phyloP scores from a whole-genome alignment of 2,113 vertebrate genomes.

The Rhinoptilus africanus region DNA sequence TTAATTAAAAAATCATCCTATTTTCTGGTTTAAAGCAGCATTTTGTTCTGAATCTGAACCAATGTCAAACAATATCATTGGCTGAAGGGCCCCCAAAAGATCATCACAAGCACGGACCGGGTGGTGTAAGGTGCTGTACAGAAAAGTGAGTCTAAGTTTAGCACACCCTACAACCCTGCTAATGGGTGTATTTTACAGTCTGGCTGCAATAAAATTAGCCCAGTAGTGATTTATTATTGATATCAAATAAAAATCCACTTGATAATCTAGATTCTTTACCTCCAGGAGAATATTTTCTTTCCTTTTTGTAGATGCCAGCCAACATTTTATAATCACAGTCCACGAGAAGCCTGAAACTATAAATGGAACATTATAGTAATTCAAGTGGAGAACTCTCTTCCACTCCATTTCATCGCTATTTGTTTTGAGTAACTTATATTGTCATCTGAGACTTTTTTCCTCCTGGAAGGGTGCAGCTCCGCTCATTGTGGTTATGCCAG shows the following conservation, averaged over 20 bases:
- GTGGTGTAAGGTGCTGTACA: neutral
- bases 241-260: slow-evolving; percentile 50
- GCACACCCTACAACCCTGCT: neutral
- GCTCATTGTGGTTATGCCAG: slow-evolving; percentile 39
- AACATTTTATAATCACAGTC: neutral
- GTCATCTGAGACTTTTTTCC: slow-evolving; percentile 44
- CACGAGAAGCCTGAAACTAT: neutral
- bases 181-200: neutral
- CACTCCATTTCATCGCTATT: slow-evolving; percentile 26
- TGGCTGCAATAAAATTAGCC: neutral
- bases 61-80: neutral
- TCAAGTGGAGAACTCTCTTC: slow-evolving; percentile 11
- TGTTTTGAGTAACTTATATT: slow-evolving; percentile 43
- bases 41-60: neutral
- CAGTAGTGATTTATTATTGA: slow-evolving; percentile 45
- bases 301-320: slow-evolving; percentile 15
- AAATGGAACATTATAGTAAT: slow-evolving; percentile 28
- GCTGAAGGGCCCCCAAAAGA: neutral
- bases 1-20: rapidly evolving
- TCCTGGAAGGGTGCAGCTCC: slow-evolving; percentile 32
- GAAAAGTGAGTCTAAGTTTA: neutral
- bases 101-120: rapidly evolving
- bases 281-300: slow-evolving; percentile 48
- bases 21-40: neutral
- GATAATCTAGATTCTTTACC: slow-evolving; percentile 15